A percentile compares a stretch with the other conserved stretches of the same genome.
Evolutionary conservation across 1,140 invertebrate species (phyloP).

Genomic region (Dinoponera quadriceps): DNA sequence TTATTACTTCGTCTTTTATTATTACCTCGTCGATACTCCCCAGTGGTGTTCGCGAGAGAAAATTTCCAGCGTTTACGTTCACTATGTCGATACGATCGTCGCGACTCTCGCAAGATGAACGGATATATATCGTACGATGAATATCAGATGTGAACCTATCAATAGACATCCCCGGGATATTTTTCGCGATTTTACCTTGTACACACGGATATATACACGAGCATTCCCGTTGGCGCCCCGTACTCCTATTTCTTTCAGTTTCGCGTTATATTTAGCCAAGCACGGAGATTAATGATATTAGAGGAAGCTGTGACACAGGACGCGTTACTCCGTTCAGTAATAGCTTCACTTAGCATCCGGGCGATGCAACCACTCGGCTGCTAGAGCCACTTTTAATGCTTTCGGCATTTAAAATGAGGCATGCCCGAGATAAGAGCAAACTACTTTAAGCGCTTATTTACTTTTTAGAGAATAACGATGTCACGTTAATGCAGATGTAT

Average conservation of each 20-base stretch:
- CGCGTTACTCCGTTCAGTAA: not conserved
- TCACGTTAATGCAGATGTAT: too few species aligned
- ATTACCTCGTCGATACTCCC: too few species aligned
- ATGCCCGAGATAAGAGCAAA: not conserved
- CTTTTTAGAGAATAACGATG: not conserved
- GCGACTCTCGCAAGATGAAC: not conserved
- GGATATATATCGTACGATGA: not conserved
- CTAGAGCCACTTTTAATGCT: not conserved
- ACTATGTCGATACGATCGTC: too few species aligned
- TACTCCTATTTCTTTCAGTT: not conserved
- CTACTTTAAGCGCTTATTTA: too few species aligned
- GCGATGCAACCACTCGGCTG: not conserved
- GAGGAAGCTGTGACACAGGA: not conserved
- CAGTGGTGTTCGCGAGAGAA: too few species aligned
- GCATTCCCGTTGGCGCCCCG: too few species aligned
- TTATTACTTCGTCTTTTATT: too few species aligned
- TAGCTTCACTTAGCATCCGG: constrained; percentile 4
- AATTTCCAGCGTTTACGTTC: too few species aligned
- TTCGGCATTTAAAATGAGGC: not conserved
- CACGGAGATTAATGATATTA: constrained; percentile 6
- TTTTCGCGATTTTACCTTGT: not conserved
- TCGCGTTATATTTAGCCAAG: not conserved
- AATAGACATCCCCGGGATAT: not conserved
- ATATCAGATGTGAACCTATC: not conserved
- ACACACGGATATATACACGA: not conserved